Conservation (phyloP, 2,797 vertebrate genomes). For the Astyanax mexicanus region DNA sequence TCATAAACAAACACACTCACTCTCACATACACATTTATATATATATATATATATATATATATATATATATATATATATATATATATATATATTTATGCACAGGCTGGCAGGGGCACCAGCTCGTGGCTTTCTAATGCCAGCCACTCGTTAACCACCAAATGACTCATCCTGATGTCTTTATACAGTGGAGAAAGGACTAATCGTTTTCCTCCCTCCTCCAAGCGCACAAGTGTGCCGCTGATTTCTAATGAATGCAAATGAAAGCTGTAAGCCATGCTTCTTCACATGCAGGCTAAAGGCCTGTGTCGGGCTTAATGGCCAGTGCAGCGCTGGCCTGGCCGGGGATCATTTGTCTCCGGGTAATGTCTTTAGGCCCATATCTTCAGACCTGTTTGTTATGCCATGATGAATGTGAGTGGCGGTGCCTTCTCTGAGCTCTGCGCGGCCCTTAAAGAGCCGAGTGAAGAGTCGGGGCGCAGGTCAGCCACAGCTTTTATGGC, state of each 20-base stretch:
- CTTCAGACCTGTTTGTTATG: conserved; percentile 85
- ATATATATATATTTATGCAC: conserved; percentile 82
- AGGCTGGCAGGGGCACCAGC: conserved; percentile 91
- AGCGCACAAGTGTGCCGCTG: conserved; percentile 90
- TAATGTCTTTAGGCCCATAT: conserved; percentile 92
- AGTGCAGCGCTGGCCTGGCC: conserved; percentile 79
- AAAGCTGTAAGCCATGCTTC: conserved; percentile 91
- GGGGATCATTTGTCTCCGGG: conserved; percentile 89
- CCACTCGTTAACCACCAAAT: conserved; percentile 97
- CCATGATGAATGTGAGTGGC: conserved; percentile 87
- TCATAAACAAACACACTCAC: conserved; percentile 79
- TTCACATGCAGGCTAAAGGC: conserved; percentile 86
- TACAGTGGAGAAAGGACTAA: conserved; percentile 93
- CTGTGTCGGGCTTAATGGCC: conserved; percentile 89
- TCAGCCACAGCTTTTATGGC: conserved; percentile 37
- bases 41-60: too few relatives aligned
- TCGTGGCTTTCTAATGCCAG: conserved; percentile 93
- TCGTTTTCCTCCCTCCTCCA: conserved; percentile 89
- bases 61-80: too few relatives aligned
- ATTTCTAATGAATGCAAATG: conserved; percentile 95
- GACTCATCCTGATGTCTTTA: conserved; percentile 97
- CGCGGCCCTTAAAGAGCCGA: conserved; percentile 70
- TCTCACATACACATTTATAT: conserved; percentile 80
- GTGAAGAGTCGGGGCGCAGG: conserved; percentile 63
- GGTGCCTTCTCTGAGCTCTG: conserved; percentile 62